Evolutionary conservation across 2,888 invertebrate genomes (phyloP).

Genomic region (Epistrophella euchroma): DNA sequence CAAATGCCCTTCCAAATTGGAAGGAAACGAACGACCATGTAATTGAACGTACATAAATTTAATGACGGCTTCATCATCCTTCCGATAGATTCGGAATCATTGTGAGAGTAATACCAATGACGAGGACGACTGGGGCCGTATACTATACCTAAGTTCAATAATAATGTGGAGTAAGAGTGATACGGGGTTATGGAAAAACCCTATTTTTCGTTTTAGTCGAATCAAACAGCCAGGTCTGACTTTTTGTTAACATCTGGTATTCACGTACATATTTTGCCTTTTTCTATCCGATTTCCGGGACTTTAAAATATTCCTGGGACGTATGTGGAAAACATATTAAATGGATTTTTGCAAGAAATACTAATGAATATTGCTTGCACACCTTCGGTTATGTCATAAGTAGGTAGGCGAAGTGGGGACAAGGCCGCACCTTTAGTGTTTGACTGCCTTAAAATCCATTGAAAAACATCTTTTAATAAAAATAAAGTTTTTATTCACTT

Average conservation of each 20-base stretch:
- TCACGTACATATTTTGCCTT: slow-evolving; percentile 56
- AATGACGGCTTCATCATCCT: slow-evolving; percentile 65
- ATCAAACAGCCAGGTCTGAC: slow-evolving; percentile 13
- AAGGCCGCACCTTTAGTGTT: too few relatives aligned
- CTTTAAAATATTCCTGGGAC: slow-evolving; percentile 7
- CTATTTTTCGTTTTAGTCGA: slow-evolving; percentile 2
- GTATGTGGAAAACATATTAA: slow-evolving; percentile 24
- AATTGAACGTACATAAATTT: slow-evolving; percentile 71
- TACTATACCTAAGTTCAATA: slow-evolving; percentile 9
- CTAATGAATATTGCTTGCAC: slow-evolving; percentile 45
- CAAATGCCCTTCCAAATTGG: slow-evolving; percentile 57
- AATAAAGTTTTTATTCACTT: too few relatives aligned
- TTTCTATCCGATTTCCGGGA: slow-evolving; percentile 34
- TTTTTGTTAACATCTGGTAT: slow-evolving; percentile 30
- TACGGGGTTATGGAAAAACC: slow-evolving; percentile 38
- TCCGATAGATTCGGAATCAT: slow-evolving; percentile 49
- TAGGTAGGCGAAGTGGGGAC: too few relatives aligned
- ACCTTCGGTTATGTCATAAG: neutral
- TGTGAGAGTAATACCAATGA: slow-evolving; percentile 31
- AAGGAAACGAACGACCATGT: slow-evolving; percentile 65
- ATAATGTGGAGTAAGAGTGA: slow-evolving; percentile 24
- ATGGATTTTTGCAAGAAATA: slow-evolving; percentile 41
- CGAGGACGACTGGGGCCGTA: neutral
- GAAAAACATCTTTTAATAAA: too few relatives aligned
- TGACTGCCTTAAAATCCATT: too few relatives aligned